phyloP scores from a whole-genome alignment of 2,888 invertebrate species.

The Phorcus lineatus region DNA sequence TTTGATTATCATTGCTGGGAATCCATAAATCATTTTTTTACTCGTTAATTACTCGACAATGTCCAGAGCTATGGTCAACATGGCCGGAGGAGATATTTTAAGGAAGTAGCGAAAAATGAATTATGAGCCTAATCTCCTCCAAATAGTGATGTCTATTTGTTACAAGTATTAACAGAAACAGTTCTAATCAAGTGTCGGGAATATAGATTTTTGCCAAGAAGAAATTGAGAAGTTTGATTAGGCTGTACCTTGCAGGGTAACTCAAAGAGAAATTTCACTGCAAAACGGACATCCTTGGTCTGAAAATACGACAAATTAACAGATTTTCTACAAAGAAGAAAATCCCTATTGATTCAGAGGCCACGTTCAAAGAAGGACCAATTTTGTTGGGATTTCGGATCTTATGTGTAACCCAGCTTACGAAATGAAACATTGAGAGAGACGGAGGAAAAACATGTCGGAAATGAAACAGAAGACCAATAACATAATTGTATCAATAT shows the following conservation, averaged over 20 bases:
- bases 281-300: neutral
- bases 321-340: constrained; percentile 34
- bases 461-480: constrained; percentile 27
- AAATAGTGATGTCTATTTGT: constrained; percentile 17
- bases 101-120: neutral
- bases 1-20: neutral
- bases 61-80: constrained; percentile 15
- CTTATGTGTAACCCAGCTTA: constrained; percentile 18
- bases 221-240: neutral
- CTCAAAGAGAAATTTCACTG: neutral
- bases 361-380: constrained; percentile 14
- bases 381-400: constrained; percentile 22
- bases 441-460: constrained; percentile 14
- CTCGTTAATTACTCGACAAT: neutral
- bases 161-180: constrained; percentile 5
- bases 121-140: neutral
- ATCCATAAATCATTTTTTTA: neutral
- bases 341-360: constrained; percentile 37
- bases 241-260: neutral
- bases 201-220: constrained; percentile 15
- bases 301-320: constrained; percentile 38
- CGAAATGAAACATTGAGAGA: constrained; percentile 18
- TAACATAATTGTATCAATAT: constrained; percentile 37
- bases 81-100: neutral
- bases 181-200: constrained; percentile 15